Conservation (phyloP, 23 tunicate species). For the Pegea sp. region DNA sequence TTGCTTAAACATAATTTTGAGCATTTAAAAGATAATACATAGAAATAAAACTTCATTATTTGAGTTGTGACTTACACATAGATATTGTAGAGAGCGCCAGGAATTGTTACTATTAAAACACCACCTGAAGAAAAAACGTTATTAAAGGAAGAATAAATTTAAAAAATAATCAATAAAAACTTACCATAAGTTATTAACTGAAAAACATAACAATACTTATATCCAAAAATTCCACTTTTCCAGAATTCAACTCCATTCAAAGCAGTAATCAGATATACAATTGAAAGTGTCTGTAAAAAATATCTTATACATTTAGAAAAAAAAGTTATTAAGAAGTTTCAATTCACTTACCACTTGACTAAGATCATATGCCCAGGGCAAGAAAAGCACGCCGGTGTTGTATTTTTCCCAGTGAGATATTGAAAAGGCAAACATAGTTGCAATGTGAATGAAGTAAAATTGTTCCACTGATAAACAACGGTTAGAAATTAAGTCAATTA, state of each 20-base stretch:
- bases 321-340: too few species aligned
- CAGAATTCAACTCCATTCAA: constrained; percentile 20
- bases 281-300: constrained; percentile 14
- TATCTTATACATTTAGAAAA: too few species aligned
- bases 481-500: too few species aligned
- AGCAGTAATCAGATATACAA: constrained; percentile 23
- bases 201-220: neutral
- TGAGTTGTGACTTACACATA: constrained; percentile 20
- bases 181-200: constrained; percentile 3
- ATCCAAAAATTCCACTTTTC: constrained; percentile 8
- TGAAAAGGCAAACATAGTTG: constrained; percentile 27
- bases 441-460: constrained; percentile 8
- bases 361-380: constrained; percentile 96
- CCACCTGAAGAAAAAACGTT: constrained; percentile 4
- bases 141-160: neutral
- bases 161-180: neutral
- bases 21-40: too few species aligned
- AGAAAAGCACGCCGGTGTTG: constrained; percentile 82
- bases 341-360: constrained; percentile 49
- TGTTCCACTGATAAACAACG: constrained; percentile 23
- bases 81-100: constrained; percentile 33
- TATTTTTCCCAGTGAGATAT: constrained; percentile 97
- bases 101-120: constrained; percentile 13
- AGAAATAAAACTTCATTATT: too few species aligned
- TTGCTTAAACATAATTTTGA: neutral